A percentile compares a stretch with the other conserved stretches of the same genome.
phyloP scores from a whole-genome alignment of 2,888 invertebrate species.

The Sarcophaga rosellei region DNA sequence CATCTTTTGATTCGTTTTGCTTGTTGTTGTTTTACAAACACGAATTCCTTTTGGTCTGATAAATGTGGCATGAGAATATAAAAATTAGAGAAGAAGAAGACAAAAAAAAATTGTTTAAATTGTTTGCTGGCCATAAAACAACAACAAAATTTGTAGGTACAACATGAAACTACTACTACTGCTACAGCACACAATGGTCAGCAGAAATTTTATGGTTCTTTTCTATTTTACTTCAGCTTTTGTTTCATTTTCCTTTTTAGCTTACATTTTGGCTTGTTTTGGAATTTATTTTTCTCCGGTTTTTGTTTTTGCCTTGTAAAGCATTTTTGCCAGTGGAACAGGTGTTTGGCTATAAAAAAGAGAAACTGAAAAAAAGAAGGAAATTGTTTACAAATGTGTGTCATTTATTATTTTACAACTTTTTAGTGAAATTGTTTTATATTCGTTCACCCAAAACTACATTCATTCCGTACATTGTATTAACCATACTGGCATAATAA shows the following conservation, averaged over 20 bases:
- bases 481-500: not conserved
- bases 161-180: too few relatives aligned
- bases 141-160: too few relatives aligned
- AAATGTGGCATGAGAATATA: conserved; percentile 26
- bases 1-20: too few relatives aligned
- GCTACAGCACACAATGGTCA: conserved; percentile 48
- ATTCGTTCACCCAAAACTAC: not conserved
- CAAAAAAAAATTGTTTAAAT: too few relatives aligned
- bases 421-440: conserved; percentile 60
- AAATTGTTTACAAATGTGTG: conserved; percentile 59
- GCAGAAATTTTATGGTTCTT: conserved; percentile 42
- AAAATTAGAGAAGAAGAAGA: too few relatives aligned
- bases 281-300: not conserved
- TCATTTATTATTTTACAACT: conserved; percentile 64
- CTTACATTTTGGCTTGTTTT: not conserved
- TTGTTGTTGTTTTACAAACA: not conserved
- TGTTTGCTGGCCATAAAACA: too few relatives aligned
- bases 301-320: not conserved
- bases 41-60: conserved; percentile 51
- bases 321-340: conserved; percentile 24
- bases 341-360: conserved; percentile 46
- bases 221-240: conserved; percentile 13
- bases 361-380: not conserved
- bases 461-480: not conserved
- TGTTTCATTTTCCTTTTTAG: conserved; percentile 1